These are phyloP conservation scores for Omphaloscelis lunosa DNA, from an alignment of 2,888 invertebrate genomes.

Conservation along the genomic window DNA sequence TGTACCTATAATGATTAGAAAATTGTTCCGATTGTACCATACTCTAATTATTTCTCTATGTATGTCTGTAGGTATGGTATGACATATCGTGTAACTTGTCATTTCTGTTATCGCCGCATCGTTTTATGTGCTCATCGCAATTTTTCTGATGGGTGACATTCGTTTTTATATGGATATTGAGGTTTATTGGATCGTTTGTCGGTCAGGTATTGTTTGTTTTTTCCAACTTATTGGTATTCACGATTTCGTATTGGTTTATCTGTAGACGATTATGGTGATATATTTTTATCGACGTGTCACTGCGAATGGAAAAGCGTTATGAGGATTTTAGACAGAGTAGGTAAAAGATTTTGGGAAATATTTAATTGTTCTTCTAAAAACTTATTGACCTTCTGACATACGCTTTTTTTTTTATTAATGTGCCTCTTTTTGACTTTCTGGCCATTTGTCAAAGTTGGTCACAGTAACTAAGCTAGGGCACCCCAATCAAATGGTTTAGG, in stretches of 20 bases:
- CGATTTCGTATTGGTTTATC: conserved; percentile 6
- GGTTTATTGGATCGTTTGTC: conserved; percentile 51
- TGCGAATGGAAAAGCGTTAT: neutral
- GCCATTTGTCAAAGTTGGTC: neutral
- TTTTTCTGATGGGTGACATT: conserved; percentile 59
- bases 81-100: conserved; percentile 57
- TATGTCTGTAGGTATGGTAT: conserved; percentile 29
- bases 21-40: neutral
- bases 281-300: neutral
- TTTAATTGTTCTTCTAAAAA: neutral
- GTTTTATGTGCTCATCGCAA: conserved; percentile 59
- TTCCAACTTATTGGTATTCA: conserved; percentile 28
- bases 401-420: neutral
- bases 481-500: neutral
- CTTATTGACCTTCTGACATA: neutral
- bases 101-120: conserved; percentile 61
- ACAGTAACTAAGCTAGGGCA: neutral
- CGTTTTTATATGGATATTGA: conserved; percentile 58
- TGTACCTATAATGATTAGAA: neutral
- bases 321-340: neutral
- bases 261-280: conserved; percentile 5
- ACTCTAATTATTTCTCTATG: neutral
- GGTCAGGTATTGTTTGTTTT: conserved; percentile 43
- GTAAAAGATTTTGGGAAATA: neutral
- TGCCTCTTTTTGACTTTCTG: neutral